Conservation (phyloP, 1,140 invertebrate genomes). For the Zophobas morio region DNA sequence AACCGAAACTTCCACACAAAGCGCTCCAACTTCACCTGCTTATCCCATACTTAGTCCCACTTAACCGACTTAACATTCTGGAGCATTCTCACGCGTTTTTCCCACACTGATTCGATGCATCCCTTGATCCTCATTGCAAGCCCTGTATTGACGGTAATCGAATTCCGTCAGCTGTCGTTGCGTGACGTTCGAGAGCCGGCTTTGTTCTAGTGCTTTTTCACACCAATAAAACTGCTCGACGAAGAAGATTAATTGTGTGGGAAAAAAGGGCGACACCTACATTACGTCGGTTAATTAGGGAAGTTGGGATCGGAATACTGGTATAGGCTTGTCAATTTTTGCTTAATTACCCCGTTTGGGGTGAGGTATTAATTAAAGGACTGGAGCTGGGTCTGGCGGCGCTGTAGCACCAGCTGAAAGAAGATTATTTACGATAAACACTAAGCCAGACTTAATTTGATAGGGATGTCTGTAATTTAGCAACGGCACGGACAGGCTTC, state of each 20-base stretch:
- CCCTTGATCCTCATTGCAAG: neutral
- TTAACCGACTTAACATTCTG: too few relatives aligned
- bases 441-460: neutral
- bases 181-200: conserved; percentile 7
- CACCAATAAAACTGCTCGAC: conserved; percentile 5
- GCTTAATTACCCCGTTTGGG: conserved; percentile 1
- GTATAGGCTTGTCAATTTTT: conserved; percentile 1
- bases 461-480: neutral
- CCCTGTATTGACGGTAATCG: neutral
- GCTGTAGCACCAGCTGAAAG: neutral
- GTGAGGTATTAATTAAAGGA: conserved; percentile 3
- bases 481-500: neutral
- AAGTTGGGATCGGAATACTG: neutral
- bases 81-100: too few relatives aligned
- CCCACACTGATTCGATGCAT: too few relatives aligned
- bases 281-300: conserved; percentile 3
- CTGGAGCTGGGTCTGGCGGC: neutral
- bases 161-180: conserved; percentile 6
- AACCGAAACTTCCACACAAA: too few relatives aligned
- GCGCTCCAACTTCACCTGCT: too few relatives aligned
- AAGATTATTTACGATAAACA: conserved; percentile 9
- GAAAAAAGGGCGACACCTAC: conserved; percentile 2
- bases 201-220: neutral
- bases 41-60: too few relatives aligned
- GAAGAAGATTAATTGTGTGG: conserved; percentile 11